A percentile compares a stretch with the other conserved stretches of the same genome.
Evolutionary conservation across 2,113 vertebrate genomes (phyloP).

Genomic region (Rynchops niger): DNA sequence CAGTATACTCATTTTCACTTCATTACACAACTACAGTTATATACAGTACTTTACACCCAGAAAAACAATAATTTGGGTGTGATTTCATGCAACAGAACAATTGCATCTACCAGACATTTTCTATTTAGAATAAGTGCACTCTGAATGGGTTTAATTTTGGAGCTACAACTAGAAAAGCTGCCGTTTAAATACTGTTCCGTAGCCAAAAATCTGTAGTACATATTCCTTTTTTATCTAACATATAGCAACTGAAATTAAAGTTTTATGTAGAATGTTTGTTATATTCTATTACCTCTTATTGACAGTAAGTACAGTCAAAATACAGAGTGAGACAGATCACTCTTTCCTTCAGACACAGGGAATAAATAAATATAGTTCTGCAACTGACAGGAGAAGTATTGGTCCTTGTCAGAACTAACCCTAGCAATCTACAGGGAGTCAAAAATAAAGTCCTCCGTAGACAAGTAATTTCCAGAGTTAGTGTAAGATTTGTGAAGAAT

Average conservation of each 20-base stretch:
- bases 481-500: neutral
- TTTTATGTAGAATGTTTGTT: neutral
- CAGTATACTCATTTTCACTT: constrained; percentile 36
- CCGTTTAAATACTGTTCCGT: constrained; percentile 31
- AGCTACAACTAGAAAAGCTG: constrained; percentile 32
- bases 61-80: constrained; percentile 57
- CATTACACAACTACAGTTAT: constrained; percentile 35
- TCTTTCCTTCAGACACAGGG: neutral
- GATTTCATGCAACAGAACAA: constrained; percentile 57
- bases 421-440: neutral
- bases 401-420: neutral
- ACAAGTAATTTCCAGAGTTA: neutral
- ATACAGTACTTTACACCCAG: constrained; percentile 24
- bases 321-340: neutral
- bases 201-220: neutral
- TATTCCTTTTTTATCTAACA: neutral
- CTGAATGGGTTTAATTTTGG: constrained; percentile 64
- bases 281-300: neutral
- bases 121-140: constrained; percentile 26
- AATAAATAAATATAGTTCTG: neutral
- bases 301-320: neutral
- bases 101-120: constrained; percentile 8
- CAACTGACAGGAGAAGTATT: neutral
- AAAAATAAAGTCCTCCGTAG: neutral
- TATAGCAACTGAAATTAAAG: neutral